Evolutionary conservation across 64 coral and sea anemone genomes (phyloP).

Genomic region (Acropora tenuis): DNA sequence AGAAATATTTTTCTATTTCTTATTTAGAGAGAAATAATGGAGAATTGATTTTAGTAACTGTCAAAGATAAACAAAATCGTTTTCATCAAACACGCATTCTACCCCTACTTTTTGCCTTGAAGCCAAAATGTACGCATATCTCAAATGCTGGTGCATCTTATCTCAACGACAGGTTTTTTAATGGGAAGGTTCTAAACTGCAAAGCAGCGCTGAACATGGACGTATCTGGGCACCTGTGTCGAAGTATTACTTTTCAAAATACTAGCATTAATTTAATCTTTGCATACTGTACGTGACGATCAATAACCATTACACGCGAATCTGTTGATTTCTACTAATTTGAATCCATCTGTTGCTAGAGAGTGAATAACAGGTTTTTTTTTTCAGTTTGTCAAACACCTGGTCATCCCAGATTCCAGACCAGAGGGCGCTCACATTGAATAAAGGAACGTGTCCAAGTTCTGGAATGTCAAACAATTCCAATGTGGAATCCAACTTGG

Average conservation of each 20-base stretch:
- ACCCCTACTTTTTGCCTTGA: neutral
- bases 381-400: neutral
- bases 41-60: neutral
- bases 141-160: neutral
- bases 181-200: neutral
- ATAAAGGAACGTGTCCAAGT: neutral
- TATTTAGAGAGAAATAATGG: too few species aligned
- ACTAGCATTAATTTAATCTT: neutral
- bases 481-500: too few species aligned
- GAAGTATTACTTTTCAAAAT: neutral
- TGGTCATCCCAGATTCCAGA: neutral
- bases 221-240: neutral
- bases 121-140: neutral
- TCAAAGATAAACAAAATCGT: neutral
- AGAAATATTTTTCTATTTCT: too few species aligned
- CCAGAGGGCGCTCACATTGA: neutral
- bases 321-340: neutral
- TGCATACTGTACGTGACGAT: neutral
- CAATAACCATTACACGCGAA: neutral
- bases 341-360: neutral
- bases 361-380: slow-evolving; percentile 33
- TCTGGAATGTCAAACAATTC: neutral
- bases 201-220: neutral
- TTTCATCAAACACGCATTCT: neutral
- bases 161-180: neutral